Conservation (phyloP, 37 sponge, comb jelly and placozoan species). For the Halichondria panicea region DNA sequence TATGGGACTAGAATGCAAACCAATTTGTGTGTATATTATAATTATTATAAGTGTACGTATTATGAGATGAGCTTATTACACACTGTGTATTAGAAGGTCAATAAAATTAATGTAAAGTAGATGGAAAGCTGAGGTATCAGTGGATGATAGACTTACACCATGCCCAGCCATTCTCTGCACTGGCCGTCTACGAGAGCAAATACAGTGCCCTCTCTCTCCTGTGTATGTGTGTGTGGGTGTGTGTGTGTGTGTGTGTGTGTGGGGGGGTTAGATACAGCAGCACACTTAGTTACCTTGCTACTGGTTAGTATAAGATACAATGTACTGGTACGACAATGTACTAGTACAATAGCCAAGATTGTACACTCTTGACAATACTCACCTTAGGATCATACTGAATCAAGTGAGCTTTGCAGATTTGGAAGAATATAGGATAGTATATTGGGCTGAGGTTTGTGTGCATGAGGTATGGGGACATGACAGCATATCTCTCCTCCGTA, state of each 20-base stretch:
- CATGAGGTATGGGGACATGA: conserved; percentile 68
- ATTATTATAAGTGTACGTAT: background rate
- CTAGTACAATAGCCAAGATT: background rate
- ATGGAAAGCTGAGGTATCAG: too few species aligned
- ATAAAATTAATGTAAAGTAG: too few species aligned
- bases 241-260: too few species aligned
- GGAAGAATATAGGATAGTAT: conserved; percentile 90
- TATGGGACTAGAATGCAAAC: background rate
- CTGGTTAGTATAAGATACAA: background rate
- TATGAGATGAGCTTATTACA: background rate
- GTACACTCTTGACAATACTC: background rate
- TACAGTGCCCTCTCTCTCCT: conserved; percentile 79
- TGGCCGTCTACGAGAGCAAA: conserved; percentile 78
- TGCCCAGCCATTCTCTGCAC: conserved; percentile 75
- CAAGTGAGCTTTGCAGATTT: conserved; percentile 92
- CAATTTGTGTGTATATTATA: background rate
- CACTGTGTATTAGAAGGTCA: background rate
- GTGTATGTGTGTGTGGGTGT: too few species aligned
- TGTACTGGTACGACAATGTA: background rate
- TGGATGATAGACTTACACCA: conserved; percentile 71
- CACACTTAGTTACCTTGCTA: background rate
- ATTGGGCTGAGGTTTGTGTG: conserved; percentile 86
- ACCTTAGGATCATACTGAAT: conserved; percentile 88
- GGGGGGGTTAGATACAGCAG: too few species aligned
- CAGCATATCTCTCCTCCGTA: conserved; percentile 50